Percentiles rank a stretch among this genome's conserved stretches.
phyloP scores from a whole-genome alignment of 2,888 invertebrate genomes.

The Caenorhabditis wallacei region DNA sequence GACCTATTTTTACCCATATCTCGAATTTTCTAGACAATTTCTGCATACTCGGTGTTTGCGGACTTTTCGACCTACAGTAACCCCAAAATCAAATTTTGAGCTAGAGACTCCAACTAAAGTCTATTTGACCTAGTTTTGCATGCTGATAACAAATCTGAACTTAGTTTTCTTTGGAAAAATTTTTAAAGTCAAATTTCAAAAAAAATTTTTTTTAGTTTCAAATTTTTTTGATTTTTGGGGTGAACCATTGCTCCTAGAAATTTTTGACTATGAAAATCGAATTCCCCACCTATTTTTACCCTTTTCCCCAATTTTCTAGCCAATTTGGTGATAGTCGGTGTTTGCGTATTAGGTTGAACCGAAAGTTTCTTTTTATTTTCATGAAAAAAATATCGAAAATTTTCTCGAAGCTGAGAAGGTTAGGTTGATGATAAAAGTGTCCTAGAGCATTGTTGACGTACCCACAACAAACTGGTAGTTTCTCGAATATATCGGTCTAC shows the following conservation, averaged over 20 bases:
- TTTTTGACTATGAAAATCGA: no score
- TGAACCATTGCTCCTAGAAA: no score
- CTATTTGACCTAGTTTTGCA: neutral
- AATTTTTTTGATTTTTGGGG: no score
- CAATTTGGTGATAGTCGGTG: neutral
- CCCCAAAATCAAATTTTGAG: neutral
- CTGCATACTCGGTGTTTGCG: neutral
- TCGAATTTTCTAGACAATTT: neutral
- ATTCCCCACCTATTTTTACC: neutral
- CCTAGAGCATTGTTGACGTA: no score
- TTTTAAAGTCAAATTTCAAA: neutral
- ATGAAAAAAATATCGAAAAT: no score
- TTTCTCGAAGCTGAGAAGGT: no score
- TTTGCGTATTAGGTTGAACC: no score
- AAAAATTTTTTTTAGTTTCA: constrained; percentile 1
- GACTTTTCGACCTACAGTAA: neutral
- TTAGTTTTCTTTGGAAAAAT: neutral
- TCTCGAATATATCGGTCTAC: no score
- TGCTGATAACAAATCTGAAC: neutral
- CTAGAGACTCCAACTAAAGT: neutral
- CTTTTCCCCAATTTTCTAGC: neutral
- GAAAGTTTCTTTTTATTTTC: no score
- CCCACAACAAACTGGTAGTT: no score
- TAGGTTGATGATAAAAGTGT: no score
- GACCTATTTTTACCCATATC: neutral